A percentile compares a stretch with the other conserved stretches of the same genome.
Evolutionary conservation across 2,113 vertebrate genomes (phyloP).

Genomic region (Etheostoma cragini): DNA sequence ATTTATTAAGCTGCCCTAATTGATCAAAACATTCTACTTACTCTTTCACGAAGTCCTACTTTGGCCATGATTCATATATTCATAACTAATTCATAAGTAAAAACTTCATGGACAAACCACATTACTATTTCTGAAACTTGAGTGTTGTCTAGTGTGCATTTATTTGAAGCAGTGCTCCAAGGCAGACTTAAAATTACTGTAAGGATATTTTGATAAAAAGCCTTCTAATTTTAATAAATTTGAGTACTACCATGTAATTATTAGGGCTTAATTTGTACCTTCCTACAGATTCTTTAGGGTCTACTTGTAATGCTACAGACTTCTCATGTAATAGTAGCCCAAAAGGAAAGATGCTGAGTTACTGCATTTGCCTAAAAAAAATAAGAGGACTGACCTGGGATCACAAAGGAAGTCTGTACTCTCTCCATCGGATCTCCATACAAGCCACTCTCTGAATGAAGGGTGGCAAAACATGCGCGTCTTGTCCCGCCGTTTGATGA

Average conservation of each 20-base stretch:
- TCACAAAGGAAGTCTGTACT: conserved; percentile 96
- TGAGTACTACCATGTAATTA: background rate
- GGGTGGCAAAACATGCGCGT: conserved; percentile 99
- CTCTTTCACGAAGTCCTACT: background rate
- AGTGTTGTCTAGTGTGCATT: background rate
- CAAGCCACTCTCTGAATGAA: conserved; percentile 97
- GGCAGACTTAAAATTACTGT: background rate
- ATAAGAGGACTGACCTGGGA: conserved; percentile 87
- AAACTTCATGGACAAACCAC: conserved; percentile 9
- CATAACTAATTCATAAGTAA: conserved; percentile 22
- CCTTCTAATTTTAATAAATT: background rate
- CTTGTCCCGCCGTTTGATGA: conserved; percentile 94
- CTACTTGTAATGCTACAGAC: conserved; percentile 9
- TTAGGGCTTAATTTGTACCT: background rate
- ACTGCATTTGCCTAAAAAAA: conserved; percentile 15
- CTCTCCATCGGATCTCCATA: conserved; percentile 96
- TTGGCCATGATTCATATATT: conserved; percentile 2
- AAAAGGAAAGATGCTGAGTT: conserved; percentile 24
- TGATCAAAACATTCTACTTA: conserved; percentile 4
- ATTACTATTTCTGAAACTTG: background rate
- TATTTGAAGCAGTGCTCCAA: conserved; percentile 1
- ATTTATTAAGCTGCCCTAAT: conserved; percentile 26
- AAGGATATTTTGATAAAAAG: background rate
- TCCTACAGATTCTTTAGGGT: background rate
- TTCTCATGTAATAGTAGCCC: conserved; percentile 6